These are phyloP conservation scores for Selene dorsalis DNA, from an alignment of 2,797 vertebrate genomes.

Conservation along the genomic window DNA sequence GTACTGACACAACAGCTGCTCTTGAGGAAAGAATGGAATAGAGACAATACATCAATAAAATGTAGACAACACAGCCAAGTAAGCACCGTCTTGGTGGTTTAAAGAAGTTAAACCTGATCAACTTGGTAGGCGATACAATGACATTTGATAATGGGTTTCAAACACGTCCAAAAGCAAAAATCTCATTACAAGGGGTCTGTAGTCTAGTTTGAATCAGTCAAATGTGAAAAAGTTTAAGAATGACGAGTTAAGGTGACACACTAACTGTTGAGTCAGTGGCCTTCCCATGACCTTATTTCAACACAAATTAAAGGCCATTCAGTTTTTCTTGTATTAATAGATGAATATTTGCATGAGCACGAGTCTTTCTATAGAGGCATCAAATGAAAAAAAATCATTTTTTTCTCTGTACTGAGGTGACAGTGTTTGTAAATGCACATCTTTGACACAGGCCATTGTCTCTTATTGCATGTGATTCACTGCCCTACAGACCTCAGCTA, in stretches of 20 bases:
- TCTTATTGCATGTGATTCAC: background rate
- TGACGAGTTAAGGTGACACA: background rate
- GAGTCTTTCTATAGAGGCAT: background rate
- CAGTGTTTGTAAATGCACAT: background rate
- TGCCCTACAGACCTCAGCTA: conserved; percentile 89
- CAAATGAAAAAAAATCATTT: background rate
- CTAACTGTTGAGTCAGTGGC: background rate
- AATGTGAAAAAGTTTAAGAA: too few relatives aligned
- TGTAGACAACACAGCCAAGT: background rate
- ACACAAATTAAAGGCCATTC: background rate
- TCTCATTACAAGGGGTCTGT: too few relatives aligned
- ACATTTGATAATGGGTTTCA: too few relatives aligned
- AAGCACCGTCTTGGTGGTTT: too few relatives aligned
- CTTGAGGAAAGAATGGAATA: background rate
- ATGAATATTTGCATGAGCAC: background rate
- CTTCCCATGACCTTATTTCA: background rate
- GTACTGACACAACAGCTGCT: background rate
- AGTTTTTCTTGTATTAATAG: background rate
- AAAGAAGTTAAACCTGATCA: background rate
- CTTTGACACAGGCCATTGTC: background rate
- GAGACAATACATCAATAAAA: background rate
- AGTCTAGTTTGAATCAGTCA: too few relatives aligned
- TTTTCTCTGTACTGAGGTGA: background rate
- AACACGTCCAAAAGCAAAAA: too few relatives aligned
- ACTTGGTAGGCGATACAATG: background rate